Percentiles rank a stretch among this genome's conserved stretches.
Conservation (phyloP, 1,140 invertebrate species). For the Antheraea mylitta region DNA sequence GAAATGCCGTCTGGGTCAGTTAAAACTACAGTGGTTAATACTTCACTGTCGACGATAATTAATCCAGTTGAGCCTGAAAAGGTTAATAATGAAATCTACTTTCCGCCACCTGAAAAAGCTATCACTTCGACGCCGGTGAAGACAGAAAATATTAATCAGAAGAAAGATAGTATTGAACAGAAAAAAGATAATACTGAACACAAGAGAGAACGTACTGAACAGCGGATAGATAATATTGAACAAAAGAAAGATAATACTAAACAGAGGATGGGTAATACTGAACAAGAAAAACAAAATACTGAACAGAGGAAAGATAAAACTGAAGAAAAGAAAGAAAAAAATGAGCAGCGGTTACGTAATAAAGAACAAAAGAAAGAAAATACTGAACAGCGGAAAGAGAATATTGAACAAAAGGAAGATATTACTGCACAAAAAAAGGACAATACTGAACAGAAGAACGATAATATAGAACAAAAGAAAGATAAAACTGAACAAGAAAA, state of each 20-base stretch:
- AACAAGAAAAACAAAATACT: neutral
- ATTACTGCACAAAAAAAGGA: neutral
- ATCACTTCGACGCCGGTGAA: neutral
- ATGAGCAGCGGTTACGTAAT: neutral
- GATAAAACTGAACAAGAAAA: too few species aligned
- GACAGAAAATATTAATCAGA: too few species aligned
- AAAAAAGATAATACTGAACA: too few species aligned
- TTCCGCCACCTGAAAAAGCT: neutral
- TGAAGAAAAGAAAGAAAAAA: too few species aligned
- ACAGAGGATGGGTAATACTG: neutral
- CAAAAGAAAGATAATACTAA: neutral
- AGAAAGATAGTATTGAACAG: too few species aligned
- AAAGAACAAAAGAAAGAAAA: neutral
- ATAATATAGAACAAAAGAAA: too few species aligned
- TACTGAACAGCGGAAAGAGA: too few species aligned
- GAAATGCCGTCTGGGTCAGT: constrained; percentile 12
- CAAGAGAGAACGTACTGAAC: too few species aligned
- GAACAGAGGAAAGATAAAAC: neutral
- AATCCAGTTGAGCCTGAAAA: neutral
- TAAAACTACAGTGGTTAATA: neutral
- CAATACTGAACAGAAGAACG: neutral
- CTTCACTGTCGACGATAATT: neutral
- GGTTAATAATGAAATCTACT: neutral
- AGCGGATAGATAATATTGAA: too few species aligned
- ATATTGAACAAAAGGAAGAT: neutral